Evolutionary conservation across 2,888 invertebrate genomes (phyloP), one percentile per base, ranked within the genome.

Genomic region (Cataglyphis livida): DNA sequence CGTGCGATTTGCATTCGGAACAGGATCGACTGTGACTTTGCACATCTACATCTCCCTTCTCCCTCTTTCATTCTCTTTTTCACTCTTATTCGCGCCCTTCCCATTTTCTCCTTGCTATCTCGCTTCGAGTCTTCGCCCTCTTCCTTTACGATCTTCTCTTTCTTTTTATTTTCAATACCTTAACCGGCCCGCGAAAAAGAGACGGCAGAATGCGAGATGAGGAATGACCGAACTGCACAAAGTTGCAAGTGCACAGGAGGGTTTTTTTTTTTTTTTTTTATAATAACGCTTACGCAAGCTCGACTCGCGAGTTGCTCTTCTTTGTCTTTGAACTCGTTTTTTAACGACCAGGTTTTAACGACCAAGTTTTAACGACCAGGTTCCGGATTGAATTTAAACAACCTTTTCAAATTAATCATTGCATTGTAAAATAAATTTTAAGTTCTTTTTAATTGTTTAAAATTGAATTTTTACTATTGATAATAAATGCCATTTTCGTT

Each of bases 1-100:
- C 85, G 57, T 82, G 35, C 41, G 84, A 88, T 88, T 88, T 87
- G 87, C 88, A 88, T 88, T 83, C 83, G 74, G 76, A 81, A 79
- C 79, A 82, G 88, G 51, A 81, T 41, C 81, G 82, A 70, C 59
- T 76, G 71, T 59, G 79, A 78, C 83, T 81, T 70, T 83, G 83
- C 83, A 68, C 70, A 82, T 81, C 81, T 76, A 32, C 51, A 18
- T 25, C 41, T 86, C 38, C 38, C 35, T 25, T n/a, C 64, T 38
- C 64, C n/a, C 32, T 44, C 44, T 35, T 68, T 12, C 48, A 48
- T 18, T 12, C 41, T 38, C 35, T n/a, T n/a, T 15, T 25, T 51
- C 32, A 21, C 54, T 54, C 62, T 41, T 28, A 32, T 38, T 59
- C n/a, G 18, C 10, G 12, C 51, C 65, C 35, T 65, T 65, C 48